These are phyloP conservation scores for Drosophila barbarae DNA, from an alignment of 2,888 invertebrate genomes.

Conservation along the genomic window DNA sequence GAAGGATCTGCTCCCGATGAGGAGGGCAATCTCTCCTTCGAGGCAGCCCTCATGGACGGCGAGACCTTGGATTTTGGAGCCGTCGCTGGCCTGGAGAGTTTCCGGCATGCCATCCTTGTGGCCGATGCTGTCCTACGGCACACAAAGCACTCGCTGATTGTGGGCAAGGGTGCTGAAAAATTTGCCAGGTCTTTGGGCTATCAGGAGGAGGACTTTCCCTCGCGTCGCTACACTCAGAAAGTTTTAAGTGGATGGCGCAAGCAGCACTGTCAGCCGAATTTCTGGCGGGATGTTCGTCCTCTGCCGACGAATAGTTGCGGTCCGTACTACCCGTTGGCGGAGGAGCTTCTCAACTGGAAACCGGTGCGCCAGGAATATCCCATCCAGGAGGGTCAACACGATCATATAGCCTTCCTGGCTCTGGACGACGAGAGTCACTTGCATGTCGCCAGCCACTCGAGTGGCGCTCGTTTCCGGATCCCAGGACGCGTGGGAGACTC, in stretches of 20 bases:
- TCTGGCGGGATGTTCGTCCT: slow-evolving; percentile 93
- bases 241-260: slow-evolving; percentile 88
- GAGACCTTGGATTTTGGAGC: slow-evolving; percentile 88
- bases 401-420: slow-evolving; percentile 84
- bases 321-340: slow-evolving; percentile 85
- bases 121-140: slow-evolving; percentile 93
- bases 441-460: slow-evolving; percentile 96
- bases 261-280: slow-evolving; percentile 95
- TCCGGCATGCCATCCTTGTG: slow-evolving; percentile 93
- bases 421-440: slow-evolving; percentile 88
- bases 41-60: slow-evolving; percentile 98
- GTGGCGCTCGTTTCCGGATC: slow-evolving; percentile 95
- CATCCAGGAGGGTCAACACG: slow-evolving; percentile 83
- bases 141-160: slow-evolving; percentile 93
- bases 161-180: slow-evolving; percentile 91
- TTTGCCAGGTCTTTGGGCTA: slow-evolving; percentile 97
- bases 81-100: slow-evolving; percentile 88
- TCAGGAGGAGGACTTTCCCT: slow-evolving; percentile 84
- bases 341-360: slow-evolving; percentile 5
- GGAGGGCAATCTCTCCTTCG: slow-evolving; percentile 94
- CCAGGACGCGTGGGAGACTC: slow-evolving; percentile 84
- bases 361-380: slow-evolving; percentile 77
- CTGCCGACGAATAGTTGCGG: slow-evolving; percentile 90
- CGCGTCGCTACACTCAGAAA: slow-evolving; percentile 85
- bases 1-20: slow-evolving; percentile 96